A percentile compares a stretch with the other conserved stretches of the same genome.
These are phyloP conservation scores for Dissostichus mawsoni DNA, from an alignment of 2,113 vertebrate species.

Conservation along the genomic window DNA sequence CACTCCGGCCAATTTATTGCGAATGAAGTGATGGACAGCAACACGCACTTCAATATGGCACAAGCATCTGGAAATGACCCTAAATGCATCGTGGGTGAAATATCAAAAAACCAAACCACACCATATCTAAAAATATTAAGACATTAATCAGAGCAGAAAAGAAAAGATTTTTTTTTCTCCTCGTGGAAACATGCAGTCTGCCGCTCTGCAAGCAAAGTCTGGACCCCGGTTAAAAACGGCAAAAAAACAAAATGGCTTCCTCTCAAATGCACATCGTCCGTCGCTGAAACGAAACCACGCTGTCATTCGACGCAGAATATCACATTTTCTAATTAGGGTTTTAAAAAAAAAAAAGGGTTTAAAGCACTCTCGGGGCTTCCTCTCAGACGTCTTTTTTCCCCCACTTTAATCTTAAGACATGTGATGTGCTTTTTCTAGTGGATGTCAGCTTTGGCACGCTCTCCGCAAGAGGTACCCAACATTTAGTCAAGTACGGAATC, in stretches of 20 bases:
- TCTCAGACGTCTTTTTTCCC: background rate
- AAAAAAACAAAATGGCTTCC: background rate
- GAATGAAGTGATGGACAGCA: slow-evolving; percentile 76
- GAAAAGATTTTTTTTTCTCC: background rate
- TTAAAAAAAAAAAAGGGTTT: background rate
- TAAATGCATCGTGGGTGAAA: slow-evolving; percentile 63
- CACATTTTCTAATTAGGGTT: no score
- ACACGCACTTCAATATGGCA: slow-evolving; percentile 81
- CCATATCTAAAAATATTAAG: slow-evolving; percentile 80
- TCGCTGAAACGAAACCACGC: background rate
- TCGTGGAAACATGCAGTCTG: slow-evolving; percentile 69
- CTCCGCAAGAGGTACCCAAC: slow-evolving; percentile 46
- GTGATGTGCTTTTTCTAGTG: slow-evolving; percentile 68
- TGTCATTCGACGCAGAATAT: no score
- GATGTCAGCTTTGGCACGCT: slow-evolving; percentile 67
- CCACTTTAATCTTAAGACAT: slow-evolving; percentile 52
- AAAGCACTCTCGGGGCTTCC: slow-evolving; percentile 36
- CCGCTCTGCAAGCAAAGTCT: slow-evolving; percentile 54
- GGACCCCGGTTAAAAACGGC: slow-evolving; percentile 29
- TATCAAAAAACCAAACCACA: slow-evolving; percentile 74
- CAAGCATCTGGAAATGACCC: slow-evolving; percentile 70
- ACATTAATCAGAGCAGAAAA: slow-evolving; percentile 72
- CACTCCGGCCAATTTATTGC: slow-evolving; percentile 74
- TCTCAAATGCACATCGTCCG: slow-evolving; percentile 21
- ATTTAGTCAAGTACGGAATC: slow-evolving; percentile 37